A percentile compares a stretch with the other conserved stretches of the same genome.
Evolutionary conservation across 2,888 invertebrate genomes (phyloP).

Genomic region (Stenodera caucasica): DNA sequence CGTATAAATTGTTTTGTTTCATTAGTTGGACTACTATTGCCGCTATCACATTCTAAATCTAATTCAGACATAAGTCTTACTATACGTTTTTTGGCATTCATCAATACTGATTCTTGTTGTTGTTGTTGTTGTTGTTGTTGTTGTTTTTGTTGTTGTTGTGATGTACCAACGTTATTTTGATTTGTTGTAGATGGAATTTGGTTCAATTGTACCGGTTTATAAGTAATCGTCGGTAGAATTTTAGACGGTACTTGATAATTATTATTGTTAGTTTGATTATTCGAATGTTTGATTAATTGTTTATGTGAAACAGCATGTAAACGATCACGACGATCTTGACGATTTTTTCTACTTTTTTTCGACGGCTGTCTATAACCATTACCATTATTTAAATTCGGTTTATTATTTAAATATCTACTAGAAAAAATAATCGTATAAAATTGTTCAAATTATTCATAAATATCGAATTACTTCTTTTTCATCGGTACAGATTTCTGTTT

Average conservation of each 20-base stretch:
- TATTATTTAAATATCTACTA: constrained; percentile 5
- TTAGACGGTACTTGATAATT: constrained; percentile 28
- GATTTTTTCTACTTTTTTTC: constrained; percentile 36
- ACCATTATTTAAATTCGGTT: constrained; percentile 44
- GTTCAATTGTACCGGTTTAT: neutral
- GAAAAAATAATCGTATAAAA: neutral
- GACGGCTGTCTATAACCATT: constrained; percentile 30
- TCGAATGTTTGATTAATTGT: constrained; percentile 42
- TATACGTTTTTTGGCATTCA: constrained; percentile 38
- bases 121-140: neutral
- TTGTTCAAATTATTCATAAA: neutral
- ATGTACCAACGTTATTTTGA: neutral
- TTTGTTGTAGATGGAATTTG: neutral
- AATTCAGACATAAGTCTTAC: constrained; percentile 41
- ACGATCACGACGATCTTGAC: constrained; percentile 32
- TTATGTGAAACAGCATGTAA: constrained; percentile 42
- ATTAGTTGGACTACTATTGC: constrained; percentile 42
- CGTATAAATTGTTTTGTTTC: constrained; percentile 29
- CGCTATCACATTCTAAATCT: constrained; percentile 41
- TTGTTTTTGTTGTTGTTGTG: neutral
- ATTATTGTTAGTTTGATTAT: neutral
- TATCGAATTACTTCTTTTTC: constrained; percentile 28
- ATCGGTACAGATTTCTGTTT: constrained; percentile 47
- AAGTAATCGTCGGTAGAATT: constrained; percentile 19
- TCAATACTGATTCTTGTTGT: constrained; percentile 23